Conservation (phyloP, 2,113 vertebrate genomes). For the Serilophus lunatus region DNA sequence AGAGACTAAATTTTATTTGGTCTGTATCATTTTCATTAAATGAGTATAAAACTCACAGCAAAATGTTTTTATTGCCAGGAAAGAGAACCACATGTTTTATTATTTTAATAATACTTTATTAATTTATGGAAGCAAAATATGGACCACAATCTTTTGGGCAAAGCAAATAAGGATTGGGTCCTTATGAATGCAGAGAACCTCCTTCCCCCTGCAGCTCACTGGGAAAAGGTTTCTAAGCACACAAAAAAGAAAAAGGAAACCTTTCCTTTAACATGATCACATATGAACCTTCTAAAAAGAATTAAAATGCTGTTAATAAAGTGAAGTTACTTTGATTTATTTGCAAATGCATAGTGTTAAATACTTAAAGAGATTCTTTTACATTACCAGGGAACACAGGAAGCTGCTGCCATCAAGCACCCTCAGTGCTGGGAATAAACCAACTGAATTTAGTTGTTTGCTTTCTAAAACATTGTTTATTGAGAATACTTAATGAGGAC, state of each 20-base stretch:
- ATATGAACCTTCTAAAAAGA: not conserved
- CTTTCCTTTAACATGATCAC: not conserved
- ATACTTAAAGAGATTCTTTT: slow-evolving; percentile 20
- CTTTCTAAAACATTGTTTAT: slow-evolving; percentile 47
- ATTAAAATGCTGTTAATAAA: slow-evolving; percentile 1
- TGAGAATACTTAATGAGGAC: slow-evolving; percentile 44
- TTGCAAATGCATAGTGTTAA: not conserved
- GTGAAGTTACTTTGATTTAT: slow-evolving; percentile 5
- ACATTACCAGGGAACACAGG: slow-evolving; percentile 33
- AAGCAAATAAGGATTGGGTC: not conserved
- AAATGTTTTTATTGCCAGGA: not conserved
- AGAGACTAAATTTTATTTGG: not conserved
- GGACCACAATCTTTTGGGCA: not conserved
- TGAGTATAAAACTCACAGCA: not conserved
- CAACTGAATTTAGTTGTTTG: slow-evolving; percentile 48
- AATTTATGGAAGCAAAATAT: slow-evolving; percentile 24
- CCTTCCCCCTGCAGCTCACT: not conserved
- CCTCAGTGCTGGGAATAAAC: slow-evolving; percentile 28
- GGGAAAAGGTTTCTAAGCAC: not conserved
- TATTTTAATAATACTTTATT: not conserved
- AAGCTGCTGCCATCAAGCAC: slow-evolving; percentile 17
- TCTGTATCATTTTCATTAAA: not conserved
- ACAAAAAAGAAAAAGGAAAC: not conserved
- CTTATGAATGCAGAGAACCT: not conserved
- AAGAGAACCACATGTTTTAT: not conserved